phyloP scores from a whole-genome alignment of 2,888 invertebrate genomes.

The Halictus quadricinctus region DNA sequence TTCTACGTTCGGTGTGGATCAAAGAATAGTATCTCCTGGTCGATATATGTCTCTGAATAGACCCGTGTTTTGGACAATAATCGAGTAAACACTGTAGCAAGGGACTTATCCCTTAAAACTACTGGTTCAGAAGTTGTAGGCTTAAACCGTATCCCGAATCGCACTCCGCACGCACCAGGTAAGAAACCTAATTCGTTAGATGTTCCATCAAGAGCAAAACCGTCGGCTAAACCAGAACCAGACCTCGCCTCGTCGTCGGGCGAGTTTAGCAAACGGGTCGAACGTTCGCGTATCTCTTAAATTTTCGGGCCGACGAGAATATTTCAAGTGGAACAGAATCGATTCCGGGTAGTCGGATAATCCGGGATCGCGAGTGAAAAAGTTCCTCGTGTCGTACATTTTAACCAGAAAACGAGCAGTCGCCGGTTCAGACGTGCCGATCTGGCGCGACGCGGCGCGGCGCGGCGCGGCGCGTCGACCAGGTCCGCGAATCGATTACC shows the following conservation, averaged over 20 bases:
- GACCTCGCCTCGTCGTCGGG: too few relatives aligned
- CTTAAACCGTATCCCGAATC: neutral
- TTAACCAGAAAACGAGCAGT: conserved; percentile 11
- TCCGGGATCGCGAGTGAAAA: conserved; percentile 7
- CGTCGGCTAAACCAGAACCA: neutral
- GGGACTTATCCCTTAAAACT: too few relatives aligned
- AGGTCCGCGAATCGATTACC: conserved; percentile 52
- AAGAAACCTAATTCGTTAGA: neutral
- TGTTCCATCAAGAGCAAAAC: neutral
- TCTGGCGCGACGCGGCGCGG: neutral
- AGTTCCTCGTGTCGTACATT: conserved; percentile 5
- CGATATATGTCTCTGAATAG: too few relatives aligned
- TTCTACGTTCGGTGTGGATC: too few relatives aligned
- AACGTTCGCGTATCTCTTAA: neutral
- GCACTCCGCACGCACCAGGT: neutral
- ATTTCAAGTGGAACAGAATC: neutral
- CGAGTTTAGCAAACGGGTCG: neutral
- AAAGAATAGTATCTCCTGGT: too few relatives aligned
- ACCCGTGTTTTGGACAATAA: too few relatives aligned
- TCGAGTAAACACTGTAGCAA: too few relatives aligned
- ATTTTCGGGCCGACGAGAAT: neutral
- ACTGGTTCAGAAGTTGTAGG: too few relatives aligned
- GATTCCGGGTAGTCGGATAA: conserved; percentile 1
- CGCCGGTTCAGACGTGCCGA: conserved; percentile 1
- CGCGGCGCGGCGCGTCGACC: neutral